Evolutionary conservation across 2,113 vertebrate species (phyloP).

Genomic region (Nycticebus coucang): DNA sequence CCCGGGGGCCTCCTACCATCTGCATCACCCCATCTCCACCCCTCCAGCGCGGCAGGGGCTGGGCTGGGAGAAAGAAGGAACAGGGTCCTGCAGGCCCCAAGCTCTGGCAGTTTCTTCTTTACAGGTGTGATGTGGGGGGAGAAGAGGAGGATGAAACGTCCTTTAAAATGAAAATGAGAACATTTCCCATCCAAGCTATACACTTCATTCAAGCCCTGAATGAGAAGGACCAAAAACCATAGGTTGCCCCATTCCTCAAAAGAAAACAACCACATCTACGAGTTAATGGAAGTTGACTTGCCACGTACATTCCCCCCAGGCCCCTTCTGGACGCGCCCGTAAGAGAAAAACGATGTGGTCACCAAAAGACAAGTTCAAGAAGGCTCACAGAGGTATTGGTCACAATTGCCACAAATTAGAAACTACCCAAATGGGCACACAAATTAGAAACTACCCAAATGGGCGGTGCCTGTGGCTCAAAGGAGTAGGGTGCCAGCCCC

Average conservation of each 20-base stretch:
- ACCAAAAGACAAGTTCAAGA: not conserved
- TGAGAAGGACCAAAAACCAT: not conserved
- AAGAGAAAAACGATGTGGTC: not conserved
- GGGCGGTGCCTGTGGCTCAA: no score
- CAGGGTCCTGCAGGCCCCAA: not conserved
- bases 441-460: no score
- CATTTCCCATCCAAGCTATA: not conserved
- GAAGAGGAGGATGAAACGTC: not conserved
- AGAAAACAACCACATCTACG: not conserved
- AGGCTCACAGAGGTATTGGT: not conserved
- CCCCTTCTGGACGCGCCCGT: not conserved
- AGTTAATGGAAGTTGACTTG: not conserved
- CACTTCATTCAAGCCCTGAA: not conserved
- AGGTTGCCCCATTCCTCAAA: not conserved
- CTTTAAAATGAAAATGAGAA: conserved; percentile 49
- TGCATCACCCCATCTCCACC: not conserved
- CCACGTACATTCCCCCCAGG: not conserved
- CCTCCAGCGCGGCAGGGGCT: not conserved
- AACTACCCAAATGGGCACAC: not conserved
- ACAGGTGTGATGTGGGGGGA: not conserved
- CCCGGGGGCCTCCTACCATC: no score
- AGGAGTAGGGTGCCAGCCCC: no score
- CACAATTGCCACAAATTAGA: not conserved
- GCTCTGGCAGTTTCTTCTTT: not conserved
- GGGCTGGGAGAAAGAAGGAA: not conserved